Base-by-base conservation (phyloP, 2,888 invertebrate genomes). In the Mechanitis mazaeus region DNA sequence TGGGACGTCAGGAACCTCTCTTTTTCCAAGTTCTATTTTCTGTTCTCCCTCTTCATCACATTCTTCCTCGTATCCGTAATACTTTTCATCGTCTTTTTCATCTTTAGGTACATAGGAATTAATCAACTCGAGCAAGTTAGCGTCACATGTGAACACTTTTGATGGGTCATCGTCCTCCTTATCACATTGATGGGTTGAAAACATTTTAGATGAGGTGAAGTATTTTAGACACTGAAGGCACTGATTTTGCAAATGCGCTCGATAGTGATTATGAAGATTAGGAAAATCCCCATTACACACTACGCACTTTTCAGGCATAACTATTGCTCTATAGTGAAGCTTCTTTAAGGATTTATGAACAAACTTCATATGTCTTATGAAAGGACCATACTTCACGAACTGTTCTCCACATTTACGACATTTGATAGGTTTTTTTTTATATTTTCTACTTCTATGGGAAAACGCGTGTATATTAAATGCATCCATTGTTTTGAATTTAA, bases 231-330 rank as follows among this genome's bases (percentile, higher is more conserved):
- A 92, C 28, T 72, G 77, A 60, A 85, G 88, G 65, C 92, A 92
- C 61, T 91, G 88, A 74, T 93, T 92, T 68, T 88, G 82, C 56
- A 92, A 71, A 68, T 92, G 93, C 55, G 93, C 92, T 31, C 92
- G 91, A 66, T 91, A 92, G 66, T 93, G 91, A 72, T 92, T 92
- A 76, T 93, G 92, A 64, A 93, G 83, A 65, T 92, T 92, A 1
- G 92, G 91, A 71, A 93, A 93, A 1, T 84, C 81, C 42, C 87
- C 92, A 12, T 91, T 89, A 73, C 93, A 93, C 3, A 93, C 87
- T 54, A 91, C 91, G 73, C 93, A 93, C 46, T 86, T 88, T 67
- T 92, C 93, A 0, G 92, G 88, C 69, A 77, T 82, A 35, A 89
- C 84, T 1, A 73, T 68, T 1, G 88, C 81, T 28, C 89, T 74